Evolutionary conservation across 2,888 invertebrate genomes (phyloP).

Genomic region (Helleia helle): DNA sequence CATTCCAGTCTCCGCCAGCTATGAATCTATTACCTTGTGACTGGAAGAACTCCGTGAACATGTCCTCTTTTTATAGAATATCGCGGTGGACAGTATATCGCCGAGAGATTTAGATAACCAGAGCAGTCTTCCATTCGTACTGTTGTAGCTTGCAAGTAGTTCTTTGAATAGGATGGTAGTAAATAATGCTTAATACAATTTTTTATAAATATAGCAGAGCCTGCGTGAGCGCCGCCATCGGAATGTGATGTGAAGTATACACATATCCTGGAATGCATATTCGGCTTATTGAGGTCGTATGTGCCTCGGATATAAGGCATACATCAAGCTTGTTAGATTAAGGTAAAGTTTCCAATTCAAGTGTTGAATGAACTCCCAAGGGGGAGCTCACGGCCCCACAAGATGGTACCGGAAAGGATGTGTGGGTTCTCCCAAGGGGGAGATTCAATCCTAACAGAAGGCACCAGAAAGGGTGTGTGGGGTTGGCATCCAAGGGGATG

Average conservation of each 20-base stretch:
- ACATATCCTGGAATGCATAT: not conserved
- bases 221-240: constrained; percentile 6
- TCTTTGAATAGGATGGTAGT: not conserved
- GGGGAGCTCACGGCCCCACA: no score
- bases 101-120: no score
- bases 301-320: not conserved
- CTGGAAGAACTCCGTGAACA: not conserved
- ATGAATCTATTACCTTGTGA: constrained; percentile 14
- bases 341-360: not conserved
- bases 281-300: not conserved
- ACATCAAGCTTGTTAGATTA: not conserved
- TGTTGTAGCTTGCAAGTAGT: not conserved
- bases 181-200: not conserved
- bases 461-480: no score
- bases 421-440: no score
- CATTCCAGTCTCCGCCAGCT: constrained; percentile 19
- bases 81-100: no score
- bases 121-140: no score
- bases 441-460: no score
- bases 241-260: not conserved
- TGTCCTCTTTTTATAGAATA: constrained; percentile 23
- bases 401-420: no score
- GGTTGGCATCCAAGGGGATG: no score
- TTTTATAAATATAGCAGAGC: constrained; percentile 2
- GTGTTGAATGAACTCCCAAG: no score